Evolutionary conservation across 2,797 vertebrate genomes (phyloP).

Genomic region (Neosalanx taihuensis): DNA sequence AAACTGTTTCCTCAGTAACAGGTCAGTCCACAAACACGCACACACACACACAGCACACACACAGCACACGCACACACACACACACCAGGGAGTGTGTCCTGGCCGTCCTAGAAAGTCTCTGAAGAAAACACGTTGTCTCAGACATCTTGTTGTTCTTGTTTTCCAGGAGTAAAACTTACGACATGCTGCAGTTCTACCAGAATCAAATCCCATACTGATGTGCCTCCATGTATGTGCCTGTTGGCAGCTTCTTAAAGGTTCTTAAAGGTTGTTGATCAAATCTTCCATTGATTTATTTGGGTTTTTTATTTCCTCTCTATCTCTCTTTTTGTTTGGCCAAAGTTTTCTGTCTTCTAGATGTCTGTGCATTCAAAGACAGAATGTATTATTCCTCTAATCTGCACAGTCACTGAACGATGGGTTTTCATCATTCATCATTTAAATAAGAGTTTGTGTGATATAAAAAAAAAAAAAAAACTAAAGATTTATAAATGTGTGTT

Average conservation of each 20-base stretch:
- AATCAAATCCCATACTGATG: conserved; percentile 95
- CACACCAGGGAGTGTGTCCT: not conserved
- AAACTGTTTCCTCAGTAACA: conserved; percentile 97
- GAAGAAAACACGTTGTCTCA: too few relatives aligned
- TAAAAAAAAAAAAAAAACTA: conserved; percentile 27
- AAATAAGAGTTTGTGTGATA: conserved; percentile 45
- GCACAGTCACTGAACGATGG: conserved; percentile 55
- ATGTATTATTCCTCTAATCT: conserved; percentile 36
- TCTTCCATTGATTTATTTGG: not conserved
- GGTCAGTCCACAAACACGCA: conserved; percentile 62
- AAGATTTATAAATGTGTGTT: conserved; percentile 45
- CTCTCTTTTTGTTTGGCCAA: conserved; percentile 1
- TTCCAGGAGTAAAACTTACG: conserved; percentile 91
- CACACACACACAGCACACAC: not conserved
- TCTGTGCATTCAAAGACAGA: conserved; percentile 55
- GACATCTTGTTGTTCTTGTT: conserved; percentile 20
- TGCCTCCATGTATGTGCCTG: conserved; percentile 3
- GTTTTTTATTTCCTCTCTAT: not conserved
- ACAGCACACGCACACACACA: conserved; percentile 17
- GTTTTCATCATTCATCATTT: conserved; percentile 28
- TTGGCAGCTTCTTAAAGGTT: not conserved
- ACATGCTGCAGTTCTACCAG: conserved; percentile 99
- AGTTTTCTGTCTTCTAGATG: conserved; percentile 60
- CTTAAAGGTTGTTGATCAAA: not conserved
- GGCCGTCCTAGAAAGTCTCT: not conserved